phyloP scores from a whole-genome alignment of 2,797 vertebrate species.

The Buceros bicornis region DNA sequence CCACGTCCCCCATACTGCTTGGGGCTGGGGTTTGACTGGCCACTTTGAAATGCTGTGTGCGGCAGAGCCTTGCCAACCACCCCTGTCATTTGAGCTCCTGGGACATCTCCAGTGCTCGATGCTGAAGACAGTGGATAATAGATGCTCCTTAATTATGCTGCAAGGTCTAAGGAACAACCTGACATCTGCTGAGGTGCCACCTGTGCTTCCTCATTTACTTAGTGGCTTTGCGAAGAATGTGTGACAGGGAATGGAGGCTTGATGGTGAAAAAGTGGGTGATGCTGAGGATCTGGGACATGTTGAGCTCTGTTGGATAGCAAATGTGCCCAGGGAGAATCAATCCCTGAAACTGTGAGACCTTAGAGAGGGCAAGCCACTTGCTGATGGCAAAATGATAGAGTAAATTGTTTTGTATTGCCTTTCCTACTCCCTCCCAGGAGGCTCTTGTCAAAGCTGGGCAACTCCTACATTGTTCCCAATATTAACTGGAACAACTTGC shows the following conservation, averaged over 20 bases:
- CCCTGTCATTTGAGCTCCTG: neutral
- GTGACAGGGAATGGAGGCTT: neutral
- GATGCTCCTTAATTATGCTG: neutral
- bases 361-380: neutral
- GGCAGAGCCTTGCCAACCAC: neutral
- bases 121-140: neutral
- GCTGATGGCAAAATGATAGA: neutral
- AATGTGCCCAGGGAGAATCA: neutral
- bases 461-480: fast-evolving
- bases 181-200: neutral
- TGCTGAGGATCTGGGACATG: neutral
- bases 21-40: neutral
- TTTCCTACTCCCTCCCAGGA: neutral
- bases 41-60: neutral
- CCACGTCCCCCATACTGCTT: fast-evolving
- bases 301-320: neutral
- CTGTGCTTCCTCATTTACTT: neutral
- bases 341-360: neutral
- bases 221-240: neutral
- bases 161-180: neutral
- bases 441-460: neutral
- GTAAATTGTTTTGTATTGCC: neutral
- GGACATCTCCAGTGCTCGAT: conserved; percentile 3
- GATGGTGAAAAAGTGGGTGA: neutral
- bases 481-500: neutral